Evolutionary conservation across 1,140 invertebrate species (phyloP).

Genomic region (Druon quercuslanigerum): DNA sequence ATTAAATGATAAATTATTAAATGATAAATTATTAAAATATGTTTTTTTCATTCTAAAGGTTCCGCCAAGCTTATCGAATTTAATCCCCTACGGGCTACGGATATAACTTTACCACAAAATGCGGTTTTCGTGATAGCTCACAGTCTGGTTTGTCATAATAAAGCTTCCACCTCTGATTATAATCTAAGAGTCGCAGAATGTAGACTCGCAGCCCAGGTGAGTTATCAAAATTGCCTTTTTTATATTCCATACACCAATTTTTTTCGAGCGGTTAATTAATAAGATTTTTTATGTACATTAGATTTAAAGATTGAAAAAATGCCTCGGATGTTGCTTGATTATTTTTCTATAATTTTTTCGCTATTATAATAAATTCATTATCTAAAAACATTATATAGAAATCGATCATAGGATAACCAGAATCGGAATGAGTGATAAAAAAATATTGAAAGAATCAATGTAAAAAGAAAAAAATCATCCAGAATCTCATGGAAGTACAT

Average conservation of each 20-base stretch:
- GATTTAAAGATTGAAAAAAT: too few species aligned
- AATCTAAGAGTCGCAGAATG: slow-evolving; percentile 97
- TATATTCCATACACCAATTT: not conserved
- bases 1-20: not conserved
- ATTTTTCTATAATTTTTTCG: too few species aligned
- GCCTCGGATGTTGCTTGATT: too few species aligned
- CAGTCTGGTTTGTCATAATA: slow-evolving; percentile 92
- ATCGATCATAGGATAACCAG: too few species aligned
- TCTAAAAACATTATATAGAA: too few species aligned
- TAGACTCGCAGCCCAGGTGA: slow-evolving; percentile 89
- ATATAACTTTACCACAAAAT: slow-evolving; percentile 87
- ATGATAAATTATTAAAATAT: not conserved
- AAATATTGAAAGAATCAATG: too few species aligned
- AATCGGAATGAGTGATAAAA: too few species aligned
- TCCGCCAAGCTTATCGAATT: slow-evolving; percentile 96
- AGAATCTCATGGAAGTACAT: too few species aligned
- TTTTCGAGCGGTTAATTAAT: not conserved
- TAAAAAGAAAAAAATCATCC: too few species aligned
- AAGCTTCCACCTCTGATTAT: slow-evolving; percentile 92
- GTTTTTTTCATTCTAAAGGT: slow-evolving; percentile 71
- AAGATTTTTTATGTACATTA: too few species aligned
- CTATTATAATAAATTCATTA: too few species aligned
- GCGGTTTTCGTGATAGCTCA: slow-evolving; percentile 96
- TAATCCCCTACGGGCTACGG: slow-evolving; percentile 87
- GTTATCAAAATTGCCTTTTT: not conserved